Evolutionary conservation across 2,113 vertebrate species (phyloP), one percentile per base, ranked within the genome.

Genomic region (Percina caprodes): DNA sequence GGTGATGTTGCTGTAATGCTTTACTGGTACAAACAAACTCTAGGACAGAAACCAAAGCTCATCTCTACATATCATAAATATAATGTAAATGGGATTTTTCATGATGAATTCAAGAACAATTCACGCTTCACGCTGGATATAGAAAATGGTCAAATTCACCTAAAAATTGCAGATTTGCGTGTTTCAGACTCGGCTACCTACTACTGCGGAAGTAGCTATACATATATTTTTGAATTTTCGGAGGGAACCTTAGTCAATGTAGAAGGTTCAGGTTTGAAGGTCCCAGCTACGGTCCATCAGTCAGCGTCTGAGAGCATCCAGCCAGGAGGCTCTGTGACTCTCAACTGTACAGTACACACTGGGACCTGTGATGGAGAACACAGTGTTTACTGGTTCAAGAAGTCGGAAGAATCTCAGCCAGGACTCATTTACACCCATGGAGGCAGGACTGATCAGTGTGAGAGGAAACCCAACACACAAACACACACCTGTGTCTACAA

Each of bases 181-280:
- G 6, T 59, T 21, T 88, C 73, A 10, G 93, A 94, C 62, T 74
- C 91, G 19, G 93, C 82, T 5, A 86, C 61, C 5, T 94, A 94
- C 61, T 88, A 77, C 69, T 94, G 69, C 6, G 6, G 7, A 6
- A n/a, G 18, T 0, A 16, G 26, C 10, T 19, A n/a, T 48, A 1
- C 18, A 13, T 26, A 51, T 21, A 10, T 7, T 2, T 30, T 88
- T 19, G 49, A 62, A 4, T 89, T 92, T 79, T n/a, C 2, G 3
- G 39, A 77, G 0, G 81, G 79, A 0, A 0, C 39, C 15, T 30
- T 60, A 1, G 45, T 93, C 52, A 49, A 15, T 51, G 80, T 89
- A 2, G 46, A 71, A 18, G 58, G 55, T 71, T 79, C 70, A 3
- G 74, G 1, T 21, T 3, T 46, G 5, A 54, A 35, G 14, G 1